phyloP scores from a whole-genome alignment of 2,113 vertebrate genomes.

The Brachirus orientalis region DNA sequence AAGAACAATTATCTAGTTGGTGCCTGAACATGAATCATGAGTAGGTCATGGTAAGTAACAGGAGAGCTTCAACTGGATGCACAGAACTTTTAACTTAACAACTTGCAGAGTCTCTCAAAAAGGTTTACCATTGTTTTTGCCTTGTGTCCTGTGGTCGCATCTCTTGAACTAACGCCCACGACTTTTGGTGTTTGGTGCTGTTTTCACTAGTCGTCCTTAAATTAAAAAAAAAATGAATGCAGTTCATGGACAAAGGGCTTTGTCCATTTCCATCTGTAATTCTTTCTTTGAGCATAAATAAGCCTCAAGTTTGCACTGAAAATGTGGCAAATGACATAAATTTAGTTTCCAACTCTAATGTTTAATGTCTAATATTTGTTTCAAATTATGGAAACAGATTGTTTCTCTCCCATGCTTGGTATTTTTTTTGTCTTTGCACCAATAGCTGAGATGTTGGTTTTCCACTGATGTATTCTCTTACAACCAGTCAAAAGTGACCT shows the following conservation, averaged over 20 bases:
- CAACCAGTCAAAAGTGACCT: constrained; percentile 38
- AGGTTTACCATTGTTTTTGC: background rate
- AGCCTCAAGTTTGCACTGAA: background rate
- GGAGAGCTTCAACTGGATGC: constrained; percentile 15
- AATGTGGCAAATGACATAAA: constrained; percentile 41
- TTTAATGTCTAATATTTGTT: constrained; percentile 45
- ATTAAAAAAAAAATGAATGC: too few species aligned
- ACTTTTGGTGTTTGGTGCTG: too few species aligned
- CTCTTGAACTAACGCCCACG: too few species aligned
- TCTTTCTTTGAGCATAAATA: background rate
- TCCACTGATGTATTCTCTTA: constrained; percentile 40
- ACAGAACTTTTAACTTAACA: constrained; percentile 12
- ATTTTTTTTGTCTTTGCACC: background rate
- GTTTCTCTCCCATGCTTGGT: constrained; percentile 34
- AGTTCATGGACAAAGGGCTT: too few species aligned
- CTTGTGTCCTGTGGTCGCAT: too few species aligned
- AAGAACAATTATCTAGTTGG: background rate
- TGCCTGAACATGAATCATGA: constrained; percentile 29
- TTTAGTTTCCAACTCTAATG: constrained; percentile 5
- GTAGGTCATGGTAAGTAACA: constrained; percentile 37
- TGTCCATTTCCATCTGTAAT: too few species aligned
- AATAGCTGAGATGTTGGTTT: constrained; percentile 37
- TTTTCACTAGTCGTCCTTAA: too few species aligned
- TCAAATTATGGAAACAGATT: constrained; percentile 26
- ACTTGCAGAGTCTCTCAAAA: background rate